These are phyloP conservation scores for Helogale parvula DNA, from an alignment of 2,113 vertebrate species.

Conservation along the genomic window DNA sequence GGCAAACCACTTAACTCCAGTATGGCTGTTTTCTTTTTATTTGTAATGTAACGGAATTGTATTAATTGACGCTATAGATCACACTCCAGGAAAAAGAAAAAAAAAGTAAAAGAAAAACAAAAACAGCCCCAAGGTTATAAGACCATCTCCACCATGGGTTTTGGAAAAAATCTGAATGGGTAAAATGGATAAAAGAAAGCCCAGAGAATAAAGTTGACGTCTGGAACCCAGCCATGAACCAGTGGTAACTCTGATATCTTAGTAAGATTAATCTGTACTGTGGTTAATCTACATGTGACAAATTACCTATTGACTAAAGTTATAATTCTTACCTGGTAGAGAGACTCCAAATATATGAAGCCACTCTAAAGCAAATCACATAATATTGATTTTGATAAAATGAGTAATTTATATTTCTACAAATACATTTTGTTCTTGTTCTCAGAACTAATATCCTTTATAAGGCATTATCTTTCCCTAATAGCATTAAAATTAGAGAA, in stretches of 20 bases:
- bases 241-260: background rate
- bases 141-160: background rate
- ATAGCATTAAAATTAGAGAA: background rate
- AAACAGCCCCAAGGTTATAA: background rate
- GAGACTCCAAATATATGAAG: conserved; percentile 9
- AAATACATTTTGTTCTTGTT: background rate
- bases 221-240: background rate
- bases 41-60: background rate
- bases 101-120: background rate
- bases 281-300: conserved; percentile 14
- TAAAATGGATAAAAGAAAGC: background rate
- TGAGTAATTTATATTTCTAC: conserved; percentile 54
- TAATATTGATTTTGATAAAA: conserved; percentile 43
- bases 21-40: background rate
- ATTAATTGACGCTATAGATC: background rate
- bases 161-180: background rate
- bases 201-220: background rate
- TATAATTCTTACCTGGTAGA: background rate
- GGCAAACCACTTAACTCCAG: background rate
- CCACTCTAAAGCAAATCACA: conserved; percentile 59
- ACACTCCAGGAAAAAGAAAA: background rate
- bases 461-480: background rate
- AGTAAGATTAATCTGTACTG: background rate
- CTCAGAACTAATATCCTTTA: background rate
- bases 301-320: conserved; percentile 6